Base-by-base conservation (phyloP, 2,113 vertebrate species). In the Myxocyprinus asiaticus region DNA sequence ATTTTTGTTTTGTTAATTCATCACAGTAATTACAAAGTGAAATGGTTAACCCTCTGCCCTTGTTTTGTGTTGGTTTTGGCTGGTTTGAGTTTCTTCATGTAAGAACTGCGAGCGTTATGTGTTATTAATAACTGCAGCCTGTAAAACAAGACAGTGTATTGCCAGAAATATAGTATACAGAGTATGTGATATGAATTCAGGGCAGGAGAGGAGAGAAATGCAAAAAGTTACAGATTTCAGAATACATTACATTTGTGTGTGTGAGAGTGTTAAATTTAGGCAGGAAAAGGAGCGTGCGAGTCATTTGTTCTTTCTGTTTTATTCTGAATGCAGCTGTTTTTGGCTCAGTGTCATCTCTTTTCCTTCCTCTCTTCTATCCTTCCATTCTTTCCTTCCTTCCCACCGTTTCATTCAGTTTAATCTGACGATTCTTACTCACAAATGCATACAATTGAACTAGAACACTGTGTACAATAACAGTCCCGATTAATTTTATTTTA, bases 351-450 rank as follows among this genome's bases (percentile, higher is more conserved):
- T 89, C 92, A 94, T 94, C 94, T 94, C 94, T 91, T 87, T 89
- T 91, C 89, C 91, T 92, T 92, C 92, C 91, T 90, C 22, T 33
- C 88, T 86, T 89, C 86, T 82, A 75, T 61, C 75, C 77, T 92
- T 94, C 93, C 94, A 94, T 94, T 93, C 87, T 90, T 88, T 90
- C 89, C 90, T 91, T 93, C 90, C 91, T 91, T 89, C 86, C 89
- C 86, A 81, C 79, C 58, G 67, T 77, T 78, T 90, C 90, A 87
- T 81, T 68, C 59, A 65, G 55, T 68, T 73, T 83, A 77, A 83
- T 78, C 58, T 79, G 53, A 62, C 42, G 12, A 61, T 51, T 71
- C 50, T 77, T 44, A 50, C 67, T 51, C 58, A 62, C 66, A 71
- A n/a, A 5, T 10, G 48, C 50, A 4, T 55, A 56, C 68, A 45